phyloP scores from a whole-genome alignment of 2,797 vertebrate genomes.

The Rhinatrema bivittatum region DNA sequence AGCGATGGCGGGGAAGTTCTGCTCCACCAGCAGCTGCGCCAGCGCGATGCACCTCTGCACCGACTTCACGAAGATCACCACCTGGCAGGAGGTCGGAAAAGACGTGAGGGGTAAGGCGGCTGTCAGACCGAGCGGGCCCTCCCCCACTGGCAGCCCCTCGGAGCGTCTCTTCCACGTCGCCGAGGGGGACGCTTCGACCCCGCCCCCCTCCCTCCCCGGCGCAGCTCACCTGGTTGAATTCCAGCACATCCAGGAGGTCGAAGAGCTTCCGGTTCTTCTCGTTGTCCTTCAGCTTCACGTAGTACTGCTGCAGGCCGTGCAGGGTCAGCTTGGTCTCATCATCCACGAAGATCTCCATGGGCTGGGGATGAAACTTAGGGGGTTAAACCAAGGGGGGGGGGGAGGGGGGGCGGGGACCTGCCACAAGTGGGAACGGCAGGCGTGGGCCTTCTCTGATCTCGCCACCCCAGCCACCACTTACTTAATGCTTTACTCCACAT shows the following conservation, averaged over 20 bases:
- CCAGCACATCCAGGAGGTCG: conserved; percentile 73
- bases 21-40: conserved; percentile 63
- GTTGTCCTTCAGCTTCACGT: conserved; percentile 81
- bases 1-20: conserved; percentile 65
- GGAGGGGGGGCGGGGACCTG: conserved; percentile 11
- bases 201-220: no score
- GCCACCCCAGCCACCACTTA: no score
- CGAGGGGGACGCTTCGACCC: no score
- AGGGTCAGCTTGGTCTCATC: conserved; percentile 80
- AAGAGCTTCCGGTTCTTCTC: conserved; percentile 83
- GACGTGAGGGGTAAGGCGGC: background rate
- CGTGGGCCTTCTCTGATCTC: background rate
- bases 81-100: conserved; percentile 31
- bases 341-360: conserved; percentile 82
- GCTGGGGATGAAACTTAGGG: conserved; percentile 45
- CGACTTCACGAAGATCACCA: conserved; percentile 72
- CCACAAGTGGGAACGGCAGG: no score
- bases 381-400: conserved; percentile 20
- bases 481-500: no score
- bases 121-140: no score
- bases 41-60: conserved; percentile 63
- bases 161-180: no score
- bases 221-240: conserved; percentile 71
- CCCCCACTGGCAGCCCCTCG: no score
- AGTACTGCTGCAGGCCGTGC: conserved; percentile 78